phyloP scores from a whole-genome alignment of 2,797 vertebrate species.

The Erpetoichthys calabaricus region DNA sequence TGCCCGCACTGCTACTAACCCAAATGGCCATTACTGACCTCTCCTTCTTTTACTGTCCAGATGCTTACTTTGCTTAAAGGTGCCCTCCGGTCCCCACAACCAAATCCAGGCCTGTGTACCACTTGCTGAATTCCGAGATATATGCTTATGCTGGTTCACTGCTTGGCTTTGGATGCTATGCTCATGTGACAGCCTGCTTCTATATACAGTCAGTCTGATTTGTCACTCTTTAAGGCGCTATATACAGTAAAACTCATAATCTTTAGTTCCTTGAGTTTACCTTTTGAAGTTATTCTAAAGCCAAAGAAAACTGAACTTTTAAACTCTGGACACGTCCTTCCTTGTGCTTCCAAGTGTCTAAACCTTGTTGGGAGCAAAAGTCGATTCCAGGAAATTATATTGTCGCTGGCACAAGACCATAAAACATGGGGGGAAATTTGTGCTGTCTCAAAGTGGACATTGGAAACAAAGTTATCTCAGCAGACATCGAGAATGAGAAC shows the following conservation, averaged over 20 bases:
- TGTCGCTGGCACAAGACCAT: conserved; percentile 1
- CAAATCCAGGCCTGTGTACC: no score
- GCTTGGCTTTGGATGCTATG: no score
- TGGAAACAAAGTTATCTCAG: conserved; percentile 20
- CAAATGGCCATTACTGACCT: no score
- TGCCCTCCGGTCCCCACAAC: no score
- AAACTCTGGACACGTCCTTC: neutral
- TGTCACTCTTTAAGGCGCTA: no score
- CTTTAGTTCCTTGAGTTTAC: neutral
- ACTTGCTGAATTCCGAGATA: no score
- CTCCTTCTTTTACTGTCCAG: no score
- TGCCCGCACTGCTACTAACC: no score
- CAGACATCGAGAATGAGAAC: conserved; percentile 22
- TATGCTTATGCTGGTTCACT: no score
- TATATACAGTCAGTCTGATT: no score
- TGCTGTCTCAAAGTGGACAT: conserved; percentile 6
- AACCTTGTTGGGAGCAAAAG: neutral
- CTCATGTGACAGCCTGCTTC: no score
- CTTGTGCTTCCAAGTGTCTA: conserved; percentile 1
- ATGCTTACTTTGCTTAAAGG: no score
- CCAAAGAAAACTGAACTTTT: neutral
- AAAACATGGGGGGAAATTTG: conserved; percentile 1
- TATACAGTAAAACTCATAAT: neutral
- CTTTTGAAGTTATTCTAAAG: neutral
- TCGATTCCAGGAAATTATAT: conserved; percentile 6